A percentile compares a stretch with the other conserved stretches of the same genome.
phyloP scores from a whole-genome alignment of 2,797 vertebrate genomes.

The Peromyscus melanophrys region DNA sequence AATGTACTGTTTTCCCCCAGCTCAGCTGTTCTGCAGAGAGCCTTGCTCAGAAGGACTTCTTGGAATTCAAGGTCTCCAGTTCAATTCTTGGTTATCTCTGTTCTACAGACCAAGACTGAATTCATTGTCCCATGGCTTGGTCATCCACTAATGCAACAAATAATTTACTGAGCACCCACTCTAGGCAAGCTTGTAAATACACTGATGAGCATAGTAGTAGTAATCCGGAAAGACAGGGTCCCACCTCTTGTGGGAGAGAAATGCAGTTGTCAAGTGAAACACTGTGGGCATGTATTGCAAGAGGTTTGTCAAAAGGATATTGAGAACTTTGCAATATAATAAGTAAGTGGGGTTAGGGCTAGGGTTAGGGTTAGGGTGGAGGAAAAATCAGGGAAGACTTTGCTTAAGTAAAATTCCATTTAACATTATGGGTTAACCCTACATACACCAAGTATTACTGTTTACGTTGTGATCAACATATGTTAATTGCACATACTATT shows the following conservation, averaged over 20 bases:
- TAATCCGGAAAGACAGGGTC: not conserved
- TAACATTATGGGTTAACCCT: not conserved
- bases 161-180: constrained; percentile 40
- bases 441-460: not conserved
- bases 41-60: not conserved
- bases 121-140: not conserved
- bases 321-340: not conserved
- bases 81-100: constrained; percentile 38
- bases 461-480: not conserved
- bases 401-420: constrained; percentile 34
- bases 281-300: not conserved
- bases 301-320: not conserved
- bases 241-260: not conserved
- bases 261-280: constrained; percentile 30
- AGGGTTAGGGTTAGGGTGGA: no score
- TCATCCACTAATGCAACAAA: not conserved
- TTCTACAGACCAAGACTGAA: not conserved
- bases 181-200: not conserved
- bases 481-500: not conserved
- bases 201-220: not conserved
- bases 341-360: not conserved
- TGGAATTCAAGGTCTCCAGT: not conserved
- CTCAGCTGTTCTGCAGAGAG: not conserved
- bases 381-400: not conserved
- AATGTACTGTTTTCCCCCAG: constrained; percentile 73